Base-by-base conservation (phyloP, 2,797 vertebrate genomes). In the Enteromius viviparus region DNA sequence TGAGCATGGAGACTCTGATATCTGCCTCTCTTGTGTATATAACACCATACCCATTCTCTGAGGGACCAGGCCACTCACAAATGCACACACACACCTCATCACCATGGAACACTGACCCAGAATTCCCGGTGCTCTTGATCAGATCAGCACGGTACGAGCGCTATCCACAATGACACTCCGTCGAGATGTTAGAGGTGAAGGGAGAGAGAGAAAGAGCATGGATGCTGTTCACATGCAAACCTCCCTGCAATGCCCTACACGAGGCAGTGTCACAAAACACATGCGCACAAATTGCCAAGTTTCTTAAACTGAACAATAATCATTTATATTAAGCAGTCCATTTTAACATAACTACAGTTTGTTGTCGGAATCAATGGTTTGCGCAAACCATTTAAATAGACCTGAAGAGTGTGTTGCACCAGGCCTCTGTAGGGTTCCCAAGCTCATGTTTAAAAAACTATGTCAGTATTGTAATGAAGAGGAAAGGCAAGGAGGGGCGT, bases 71-170 rank as follows among this genome's bases (percentile, higher is more conserved):
- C 66, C 23, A 69, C 45, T 10, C 26, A 84, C 32, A 84, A 29
- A 82, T 40, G 69, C 19, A 55, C 40, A 42, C 29, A 85, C 1
- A 84, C n/a, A 84, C 53, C 65, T 85, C 64, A 87, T 47, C 42
- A 77, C 60, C 71, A 75, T 75, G 68, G n/a, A 85, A 79, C 53
- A 77, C 71, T 84, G 87, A 88, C 81, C 85, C 82, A 88, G 85
- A 87, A 85, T 80, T 81, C 62, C 58, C 69, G 32, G 76, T 80
- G 80, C 84, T 87, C 72, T 74, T 78, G 83, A 62, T 77, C 78
- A 78, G 82, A 80, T 74, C 84, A 80, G 74, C 66, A 82, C 42
- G 9, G 80, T 58, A 55, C 32, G 37, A 80, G 71, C 0, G 23
- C 78, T 12, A 82, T 86, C 85, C 78, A 74, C 68, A 76, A 47